phyloP scores from a whole-genome alignment of 1,140 invertebrate genomes.

The Diorhabda carinulata region DNA sequence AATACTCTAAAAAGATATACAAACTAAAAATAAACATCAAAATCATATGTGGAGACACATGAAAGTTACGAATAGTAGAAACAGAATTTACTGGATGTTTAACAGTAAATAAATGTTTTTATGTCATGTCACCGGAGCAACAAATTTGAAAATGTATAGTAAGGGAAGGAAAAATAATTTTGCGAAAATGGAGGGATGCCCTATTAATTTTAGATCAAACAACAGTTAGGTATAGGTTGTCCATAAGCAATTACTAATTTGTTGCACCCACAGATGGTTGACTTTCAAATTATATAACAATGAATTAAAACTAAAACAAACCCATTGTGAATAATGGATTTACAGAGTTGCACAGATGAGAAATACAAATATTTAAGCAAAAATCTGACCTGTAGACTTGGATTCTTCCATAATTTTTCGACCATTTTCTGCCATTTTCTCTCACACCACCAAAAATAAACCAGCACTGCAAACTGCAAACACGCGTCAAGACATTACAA shows the following conservation, averaged over 20 bases:
- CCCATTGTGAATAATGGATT: conserved; percentile 10
- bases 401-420: conserved; percentile 55
- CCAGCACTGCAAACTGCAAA: conserved; percentile 21
- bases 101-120: neutral
- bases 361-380: conserved; percentile 23
- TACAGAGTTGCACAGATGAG: neutral
- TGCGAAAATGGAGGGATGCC: neutral
- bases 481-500: conserved; percentile 30
- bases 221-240: neutral
- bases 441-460: conserved; percentile 40
- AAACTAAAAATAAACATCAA: too few relatives aligned
- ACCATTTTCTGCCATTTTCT: conserved; percentile 61
- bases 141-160: neutral
- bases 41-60: too few relatives aligned
- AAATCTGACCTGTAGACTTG: conserved; percentile 53
- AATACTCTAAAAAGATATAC: too few relatives aligned
- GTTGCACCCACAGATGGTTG: conserved; percentile 38
- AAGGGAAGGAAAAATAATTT: neutral
- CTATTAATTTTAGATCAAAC: neutral
- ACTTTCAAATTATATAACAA: conserved; percentile 39
- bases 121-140: neutral
- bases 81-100: neutral
- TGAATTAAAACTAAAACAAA: conserved; percentile 25
- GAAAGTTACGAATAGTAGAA: neutral
- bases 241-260: neutral